Conservation (phyloP, 2,888 invertebrate species). For the Actias luna region DNA sequence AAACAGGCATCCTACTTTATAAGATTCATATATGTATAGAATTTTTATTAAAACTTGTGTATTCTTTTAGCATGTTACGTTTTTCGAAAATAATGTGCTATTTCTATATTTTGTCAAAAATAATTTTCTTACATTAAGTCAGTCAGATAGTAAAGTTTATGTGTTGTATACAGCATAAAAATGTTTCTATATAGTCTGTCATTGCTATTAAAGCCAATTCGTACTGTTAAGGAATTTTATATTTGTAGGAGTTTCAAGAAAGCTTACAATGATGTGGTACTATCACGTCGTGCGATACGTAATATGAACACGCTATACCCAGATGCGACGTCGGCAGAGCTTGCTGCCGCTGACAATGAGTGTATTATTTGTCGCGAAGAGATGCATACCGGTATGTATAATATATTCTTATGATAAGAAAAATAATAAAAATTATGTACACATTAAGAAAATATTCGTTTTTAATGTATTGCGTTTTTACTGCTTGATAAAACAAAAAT, state of each 20-base stretch:
- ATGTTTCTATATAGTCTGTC: not conserved
- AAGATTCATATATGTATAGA: too few species aligned
- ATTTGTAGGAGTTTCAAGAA: constrained; percentile 94
- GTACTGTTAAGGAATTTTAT: not conserved
- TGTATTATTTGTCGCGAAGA: constrained; percentile 99
- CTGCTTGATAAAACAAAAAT: too few species aligned
- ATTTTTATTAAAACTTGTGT: too few species aligned
- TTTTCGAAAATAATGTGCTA: too few species aligned
- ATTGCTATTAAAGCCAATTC: not conserved
- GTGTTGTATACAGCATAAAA: not conserved
- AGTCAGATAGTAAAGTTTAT: not conserved
- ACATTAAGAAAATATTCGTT: too few species aligned
- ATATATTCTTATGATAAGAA: not conserved
- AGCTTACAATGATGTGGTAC: constrained; percentile 97
- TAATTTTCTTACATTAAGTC: not conserved
- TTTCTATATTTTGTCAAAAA: not conserved
- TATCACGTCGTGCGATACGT: constrained; percentile 97
- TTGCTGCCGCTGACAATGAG: constrained; percentile 96
- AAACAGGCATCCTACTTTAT: too few species aligned
- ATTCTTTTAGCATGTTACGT: too few species aligned
- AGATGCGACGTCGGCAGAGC: constrained; percentile 95
- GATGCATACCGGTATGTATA: constrained; percentile 83
- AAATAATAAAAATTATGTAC: too few species aligned
- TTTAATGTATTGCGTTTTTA: too few species aligned
- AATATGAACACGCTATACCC: constrained; percentile 99